Conservation (phyloP, 2,797 vertebrate species). For the Amniataba percoides region DNA sequence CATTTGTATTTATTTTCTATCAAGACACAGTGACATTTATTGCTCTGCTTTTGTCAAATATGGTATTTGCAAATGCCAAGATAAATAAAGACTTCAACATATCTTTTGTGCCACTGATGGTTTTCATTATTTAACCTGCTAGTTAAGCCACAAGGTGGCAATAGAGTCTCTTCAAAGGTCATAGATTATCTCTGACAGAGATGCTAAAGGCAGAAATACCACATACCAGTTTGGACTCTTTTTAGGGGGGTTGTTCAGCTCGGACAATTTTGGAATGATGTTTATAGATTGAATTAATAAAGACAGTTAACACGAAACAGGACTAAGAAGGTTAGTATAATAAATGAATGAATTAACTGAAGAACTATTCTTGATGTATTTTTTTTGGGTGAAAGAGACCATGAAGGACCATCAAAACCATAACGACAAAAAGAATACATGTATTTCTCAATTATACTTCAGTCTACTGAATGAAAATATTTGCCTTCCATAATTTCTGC, state of each 20-base stretch:
- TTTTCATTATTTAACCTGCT: conserved; percentile 6
- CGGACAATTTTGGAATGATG: conserved; percentile 5
- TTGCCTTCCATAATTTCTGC: conserved; percentile 11
- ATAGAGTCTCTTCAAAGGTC: conserved; percentile 61
- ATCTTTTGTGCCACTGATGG: not conserved
- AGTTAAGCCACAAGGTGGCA: conserved; percentile 77
- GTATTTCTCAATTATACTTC: not conserved
- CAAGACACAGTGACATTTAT: not conserved
- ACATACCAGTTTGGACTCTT: not conserved
- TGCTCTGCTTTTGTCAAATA: conserved; percentile 34
- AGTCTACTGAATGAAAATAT: conserved; percentile 13
- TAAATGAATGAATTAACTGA: not conserved
- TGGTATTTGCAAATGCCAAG: conserved; percentile 5
- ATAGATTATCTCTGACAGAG: conserved; percentile 40
- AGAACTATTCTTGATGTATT: not conserved
- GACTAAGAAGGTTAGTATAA: not conserved
- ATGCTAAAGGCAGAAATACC: conserved; percentile 12
- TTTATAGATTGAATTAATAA: conserved; percentile 25
- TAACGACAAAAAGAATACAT: not conserved
- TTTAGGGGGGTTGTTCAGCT: no score
- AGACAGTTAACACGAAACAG: not conserved
- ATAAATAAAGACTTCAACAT: conserved; percentile 51
- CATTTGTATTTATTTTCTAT: conserved; percentile 60
- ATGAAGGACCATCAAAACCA: conserved; percentile 1
- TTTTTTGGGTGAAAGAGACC: not conserved